Percentiles rank a stretch among this genome's conserved stretches.
Conservation (phyloP, 2,888 invertebrate genomes). For the Zelleria hepariella region DNA sequence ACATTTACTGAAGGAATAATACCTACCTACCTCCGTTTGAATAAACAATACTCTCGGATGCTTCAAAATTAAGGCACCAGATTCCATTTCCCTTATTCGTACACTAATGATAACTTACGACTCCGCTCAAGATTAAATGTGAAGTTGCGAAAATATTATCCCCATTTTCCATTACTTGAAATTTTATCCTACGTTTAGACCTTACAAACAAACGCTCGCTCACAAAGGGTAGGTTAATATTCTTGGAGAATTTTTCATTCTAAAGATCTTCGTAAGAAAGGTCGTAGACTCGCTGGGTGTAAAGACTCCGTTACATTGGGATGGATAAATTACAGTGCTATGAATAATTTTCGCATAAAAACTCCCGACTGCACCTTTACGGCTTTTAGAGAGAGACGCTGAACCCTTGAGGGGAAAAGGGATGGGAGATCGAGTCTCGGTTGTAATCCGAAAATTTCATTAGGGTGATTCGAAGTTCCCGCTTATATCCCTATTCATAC, state of each 20-base stretch:
- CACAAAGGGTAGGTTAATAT: neutral
- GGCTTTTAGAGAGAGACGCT: conserved; percentile 39
- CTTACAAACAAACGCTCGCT: neutral
- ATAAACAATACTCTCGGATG: too few relatives aligned
- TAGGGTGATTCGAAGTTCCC: conserved; percentile 51
- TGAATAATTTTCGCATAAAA: conserved; percentile 73
- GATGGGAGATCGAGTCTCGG: conserved; percentile 26
- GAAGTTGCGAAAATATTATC: conserved; percentile 51
- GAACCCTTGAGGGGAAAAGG: conserved; percentile 28
- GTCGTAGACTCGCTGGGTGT: neutral
- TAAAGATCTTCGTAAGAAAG: too few relatives aligned
- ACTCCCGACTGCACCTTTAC: conserved; percentile 67
- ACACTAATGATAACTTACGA: conserved; percentile 45
- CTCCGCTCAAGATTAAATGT: conserved; percentile 49
- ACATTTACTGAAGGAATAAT: too few relatives aligned
- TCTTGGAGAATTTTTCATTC: too few relatives aligned
- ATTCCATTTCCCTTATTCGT: conserved; percentile 22
- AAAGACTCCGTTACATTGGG: conserved; percentile 4
- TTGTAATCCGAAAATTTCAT: conserved; percentile 71
- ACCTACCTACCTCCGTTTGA: too few relatives aligned
- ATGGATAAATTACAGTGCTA: conserved; percentile 71
- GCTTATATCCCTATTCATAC: neutral
- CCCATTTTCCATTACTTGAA: conserved; percentile 54
- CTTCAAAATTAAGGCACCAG: too few relatives aligned
- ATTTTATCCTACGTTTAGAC: conserved; percentile 45